A percentile compares a stretch with the other conserved stretches of the same genome.
Evolutionary conservation across 2,113 vertebrate genomes (phyloP).

Genomic region (Dicrurus megarhynchus): DNA sequence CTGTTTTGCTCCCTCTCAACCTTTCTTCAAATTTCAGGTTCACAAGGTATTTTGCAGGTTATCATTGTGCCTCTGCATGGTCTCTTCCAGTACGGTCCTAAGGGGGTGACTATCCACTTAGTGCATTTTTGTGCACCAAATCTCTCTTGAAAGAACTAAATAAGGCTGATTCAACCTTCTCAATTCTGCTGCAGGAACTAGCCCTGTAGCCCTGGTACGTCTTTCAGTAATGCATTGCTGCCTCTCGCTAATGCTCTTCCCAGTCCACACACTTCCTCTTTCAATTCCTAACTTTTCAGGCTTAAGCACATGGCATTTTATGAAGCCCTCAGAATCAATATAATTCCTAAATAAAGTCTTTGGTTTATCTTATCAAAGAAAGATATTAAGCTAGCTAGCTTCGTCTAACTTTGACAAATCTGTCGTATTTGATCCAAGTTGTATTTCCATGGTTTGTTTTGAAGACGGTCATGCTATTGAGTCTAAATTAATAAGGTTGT

Average conservation of each 20-base stretch:
- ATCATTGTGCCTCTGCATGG: not conserved
- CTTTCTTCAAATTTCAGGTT: not conserved
- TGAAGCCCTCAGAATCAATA: not conserved
- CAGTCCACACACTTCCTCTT: not conserved
- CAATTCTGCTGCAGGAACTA: not conserved
- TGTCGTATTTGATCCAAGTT: not conserved
- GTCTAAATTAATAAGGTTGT: not conserved
- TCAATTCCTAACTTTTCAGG: not conserved
- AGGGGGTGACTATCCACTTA: rapidly evolving
- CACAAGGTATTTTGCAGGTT: not conserved
- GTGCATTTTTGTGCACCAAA: not conserved
- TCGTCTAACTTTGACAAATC: not conserved
- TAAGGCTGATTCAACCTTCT: not conserved
- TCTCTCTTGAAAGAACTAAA: not conserved
- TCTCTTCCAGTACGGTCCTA: not conserved
- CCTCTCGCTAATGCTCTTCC: not conserved
- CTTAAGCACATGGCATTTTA: not conserved
- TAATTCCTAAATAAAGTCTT: not conserved
- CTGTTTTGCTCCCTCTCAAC: not conserved
- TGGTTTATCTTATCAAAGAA: not conserved
- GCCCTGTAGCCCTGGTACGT: not conserved
- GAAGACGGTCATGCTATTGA: not conserved
- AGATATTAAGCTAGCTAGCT: not conserved
- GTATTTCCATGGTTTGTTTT: not conserved
- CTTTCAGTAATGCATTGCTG: not conserved